Conservation (phyloP, 2,888 invertebrate genomes). For the Eupithecia dodoneata region DNA sequence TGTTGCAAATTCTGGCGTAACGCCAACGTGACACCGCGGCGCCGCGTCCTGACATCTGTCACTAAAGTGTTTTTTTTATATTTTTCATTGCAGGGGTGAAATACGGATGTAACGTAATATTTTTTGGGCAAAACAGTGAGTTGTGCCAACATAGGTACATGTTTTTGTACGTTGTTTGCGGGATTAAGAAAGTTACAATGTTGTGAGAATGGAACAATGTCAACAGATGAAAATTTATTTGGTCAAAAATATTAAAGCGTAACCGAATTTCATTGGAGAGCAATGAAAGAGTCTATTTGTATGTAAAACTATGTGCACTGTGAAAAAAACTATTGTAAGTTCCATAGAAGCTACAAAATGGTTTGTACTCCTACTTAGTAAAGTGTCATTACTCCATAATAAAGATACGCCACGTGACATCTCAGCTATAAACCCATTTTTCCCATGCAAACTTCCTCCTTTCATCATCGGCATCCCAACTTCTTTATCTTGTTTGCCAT, state of each 20-base stretch:
- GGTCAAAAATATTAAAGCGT: background rate
- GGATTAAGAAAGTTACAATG: background rate
- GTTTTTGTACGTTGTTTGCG: background rate
- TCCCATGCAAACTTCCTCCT: constrained; percentile 41
- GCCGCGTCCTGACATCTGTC: constrained; percentile 56
- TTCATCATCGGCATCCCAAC: constrained; percentile 48
- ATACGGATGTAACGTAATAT: constrained; percentile 36
- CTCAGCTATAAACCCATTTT: constrained; percentile 40
- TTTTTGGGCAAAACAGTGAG: constrained; percentile 17
- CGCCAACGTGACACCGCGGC: constrained; percentile 52
- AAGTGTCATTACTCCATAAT: constrained; percentile 2
- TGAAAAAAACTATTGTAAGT: background rate
- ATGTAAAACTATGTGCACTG: background rate
- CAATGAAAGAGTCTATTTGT: background rate
- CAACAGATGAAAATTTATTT: background rate
- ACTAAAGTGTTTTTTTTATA: constrained; percentile 48
- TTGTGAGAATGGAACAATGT: background rate
- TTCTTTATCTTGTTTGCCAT: constrained; percentile 61
- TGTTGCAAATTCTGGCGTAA: constrained; percentile 55
- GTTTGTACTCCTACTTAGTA: background rate
- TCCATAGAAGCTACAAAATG: background rate
- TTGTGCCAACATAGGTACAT: background rate
- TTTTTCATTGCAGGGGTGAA: constrained; percentile 41
- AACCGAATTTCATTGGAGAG: background rate
- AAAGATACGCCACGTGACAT: constrained; percentile 20